Conservation (phyloP, 2,888 invertebrate species). For the Euphydryas editha region DNA sequence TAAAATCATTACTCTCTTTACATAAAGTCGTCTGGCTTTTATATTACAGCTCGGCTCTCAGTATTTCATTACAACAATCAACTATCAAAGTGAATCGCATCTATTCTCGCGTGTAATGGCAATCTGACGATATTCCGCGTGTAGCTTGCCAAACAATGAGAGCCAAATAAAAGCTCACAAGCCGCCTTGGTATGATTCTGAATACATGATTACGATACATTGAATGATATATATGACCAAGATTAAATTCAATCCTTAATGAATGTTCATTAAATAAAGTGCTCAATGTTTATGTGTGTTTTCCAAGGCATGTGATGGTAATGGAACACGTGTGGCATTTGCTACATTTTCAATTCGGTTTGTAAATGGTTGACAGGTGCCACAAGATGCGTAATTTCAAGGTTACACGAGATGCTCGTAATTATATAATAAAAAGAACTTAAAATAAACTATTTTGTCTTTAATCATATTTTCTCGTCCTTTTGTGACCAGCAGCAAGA, state of each 20-base stretch:
- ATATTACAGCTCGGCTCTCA: conserved; percentile 54
- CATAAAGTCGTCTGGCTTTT: not conserved
- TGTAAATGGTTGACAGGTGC: conserved; percentile 65
- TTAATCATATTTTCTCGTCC: too few species aligned
- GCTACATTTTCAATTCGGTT: conserved; percentile 56
- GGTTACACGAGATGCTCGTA: conserved; percentile 11
- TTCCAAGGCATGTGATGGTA: conserved; percentile 11
- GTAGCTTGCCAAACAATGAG: conserved; percentile 69
- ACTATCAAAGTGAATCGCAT: conserved; percentile 46
- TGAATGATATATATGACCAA: conserved; percentile 28
- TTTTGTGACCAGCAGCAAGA: too few species aligned
- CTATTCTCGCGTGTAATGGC: conserved; percentile 48
- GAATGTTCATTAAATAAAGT: conserved; percentile 27
- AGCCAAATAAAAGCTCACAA: conserved; percentile 38
- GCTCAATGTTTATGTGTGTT: conserved; percentile 10
- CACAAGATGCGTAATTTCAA: conserved; percentile 38
- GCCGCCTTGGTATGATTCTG: conserved; percentile 18
- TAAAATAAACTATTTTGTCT: not conserved
- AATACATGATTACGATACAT: conserved; percentile 33
- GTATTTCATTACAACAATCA: conserved; percentile 37
- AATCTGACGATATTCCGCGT: conserved; percentile 44
- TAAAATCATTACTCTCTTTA: not conserved
- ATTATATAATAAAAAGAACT: not conserved
- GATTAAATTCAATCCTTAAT: conserved; percentile 28
- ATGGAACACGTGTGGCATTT: conserved; percentile 44